These are phyloP conservation scores for Arctocebus calabarensis DNA, from an alignment of 2,797 vertebrate genomes.

Conservation along the genomic window DNA sequence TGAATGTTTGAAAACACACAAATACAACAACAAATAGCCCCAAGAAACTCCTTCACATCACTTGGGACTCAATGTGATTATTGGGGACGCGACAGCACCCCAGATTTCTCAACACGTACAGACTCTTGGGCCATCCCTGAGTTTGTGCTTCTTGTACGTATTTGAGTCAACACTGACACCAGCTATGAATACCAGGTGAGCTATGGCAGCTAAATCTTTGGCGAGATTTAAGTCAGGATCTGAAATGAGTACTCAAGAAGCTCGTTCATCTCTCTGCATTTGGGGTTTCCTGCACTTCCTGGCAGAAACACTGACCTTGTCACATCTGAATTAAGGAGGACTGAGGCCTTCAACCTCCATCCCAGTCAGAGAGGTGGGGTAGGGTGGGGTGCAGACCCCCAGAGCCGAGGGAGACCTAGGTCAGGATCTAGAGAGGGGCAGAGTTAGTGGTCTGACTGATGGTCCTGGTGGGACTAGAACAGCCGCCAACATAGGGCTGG, in stretches of 20 bases:
- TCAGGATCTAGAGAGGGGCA: not conserved
- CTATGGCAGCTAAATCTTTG: not conserved
- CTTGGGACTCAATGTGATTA: not conserved
- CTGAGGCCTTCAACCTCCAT: not conserved
- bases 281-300: not conserved
- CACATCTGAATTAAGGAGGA: not conserved
- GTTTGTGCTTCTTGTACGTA: not conserved
- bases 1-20: not conserved
- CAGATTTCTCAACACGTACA: not conserved
- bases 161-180: not conserved
- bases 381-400: not conserved
- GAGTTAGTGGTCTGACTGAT: not conserved
- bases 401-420: not conserved
- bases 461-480: not conserved
- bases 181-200: not conserved
- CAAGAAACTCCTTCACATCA: not conserved
- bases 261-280: slow-evolving; percentile 30
- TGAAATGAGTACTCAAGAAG: not conserved
- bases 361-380: not conserved
- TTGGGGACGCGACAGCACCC: not conserved
- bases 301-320: not conserved
- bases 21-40: not conserved
- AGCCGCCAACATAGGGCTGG: not conserved
- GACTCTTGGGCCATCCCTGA: not conserved
- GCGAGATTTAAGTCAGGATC: slow-evolving; percentile 4